Percentiles rank a stretch among this genome's conserved stretches.
These are phyloP conservation scores for Phyllotreta striolata DNA, from an alignment of 2,888 invertebrate genomes.

Conservation along the genomic window DNA sequence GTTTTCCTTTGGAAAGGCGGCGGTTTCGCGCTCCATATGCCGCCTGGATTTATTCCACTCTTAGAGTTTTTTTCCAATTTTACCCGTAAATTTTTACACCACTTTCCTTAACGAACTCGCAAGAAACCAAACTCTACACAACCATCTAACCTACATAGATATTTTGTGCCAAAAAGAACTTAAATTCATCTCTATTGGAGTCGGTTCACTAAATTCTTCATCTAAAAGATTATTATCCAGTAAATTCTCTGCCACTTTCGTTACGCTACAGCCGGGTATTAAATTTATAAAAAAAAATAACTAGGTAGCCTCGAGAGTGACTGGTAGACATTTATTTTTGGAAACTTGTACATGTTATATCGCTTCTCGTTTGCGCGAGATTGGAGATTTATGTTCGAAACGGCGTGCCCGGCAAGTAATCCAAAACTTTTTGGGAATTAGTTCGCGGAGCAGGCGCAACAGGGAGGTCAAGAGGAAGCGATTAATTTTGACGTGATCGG, in stretches of 20 bases:
- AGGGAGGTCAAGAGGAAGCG: constrained; percentile 22
- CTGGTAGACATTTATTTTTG: constrained; percentile 28
- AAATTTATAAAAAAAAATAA: no score
- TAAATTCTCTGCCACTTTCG: no score
- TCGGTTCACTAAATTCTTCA: no score
- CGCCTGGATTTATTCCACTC: constrained; percentile 8
- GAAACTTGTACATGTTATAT: constrained; percentile 19
- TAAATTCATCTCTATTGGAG: no score
- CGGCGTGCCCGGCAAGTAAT: constrained; percentile 24
- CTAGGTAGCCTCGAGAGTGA: not conserved
- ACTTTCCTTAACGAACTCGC: no score
- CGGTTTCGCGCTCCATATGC: not conserved
- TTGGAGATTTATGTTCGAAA: constrained; percentile 27
- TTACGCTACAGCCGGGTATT: no score
- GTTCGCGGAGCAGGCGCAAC: constrained; percentile 11
- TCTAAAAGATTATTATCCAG: no score
- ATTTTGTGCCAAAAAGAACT: no score
- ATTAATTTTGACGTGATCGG: constrained; percentile 19
- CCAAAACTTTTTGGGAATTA: constrained; percentile 18
- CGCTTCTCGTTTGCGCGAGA: constrained; percentile 20
- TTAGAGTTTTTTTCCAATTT: not conserved
- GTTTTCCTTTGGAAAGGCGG: no score
- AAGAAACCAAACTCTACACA: no score
- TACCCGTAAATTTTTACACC: no score
- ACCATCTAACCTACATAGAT: no score